phyloP scores from a whole-genome alignment of 1,140 invertebrate genomes.

The Drosophila leontia region DNA sequence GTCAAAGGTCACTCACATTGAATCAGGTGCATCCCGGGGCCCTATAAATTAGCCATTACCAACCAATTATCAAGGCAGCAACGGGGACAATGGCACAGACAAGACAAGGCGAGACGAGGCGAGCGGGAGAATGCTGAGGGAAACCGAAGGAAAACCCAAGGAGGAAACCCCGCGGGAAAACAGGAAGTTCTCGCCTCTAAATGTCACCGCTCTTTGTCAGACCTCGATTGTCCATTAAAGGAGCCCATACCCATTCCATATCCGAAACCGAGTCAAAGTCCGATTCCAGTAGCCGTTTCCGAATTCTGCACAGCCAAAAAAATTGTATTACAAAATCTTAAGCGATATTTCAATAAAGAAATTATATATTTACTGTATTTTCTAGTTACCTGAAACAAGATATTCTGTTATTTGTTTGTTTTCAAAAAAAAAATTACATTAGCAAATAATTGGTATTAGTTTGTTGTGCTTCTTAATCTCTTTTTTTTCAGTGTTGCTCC shows the following conservation, averaged over 20 bases:
- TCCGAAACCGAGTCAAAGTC: constrained; percentile 3
- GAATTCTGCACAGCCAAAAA: constrained; percentile 16
- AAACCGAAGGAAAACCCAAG: constrained; percentile 13
- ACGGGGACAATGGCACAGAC: background rate
- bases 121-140: constrained; percentile 20
- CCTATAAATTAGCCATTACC: constrained; percentile 75
- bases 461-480: no score
- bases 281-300: constrained; percentile 36
- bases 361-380: background rate
- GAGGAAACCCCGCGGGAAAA: constrained; percentile 24
- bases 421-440: background rate
- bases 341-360: background rate
- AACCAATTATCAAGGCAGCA: constrained; percentile 63
- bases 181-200: constrained; percentile 48
- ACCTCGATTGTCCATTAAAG: constrained; percentile 20
- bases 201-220: constrained; percentile 43
- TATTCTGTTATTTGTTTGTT: background rate
- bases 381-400: background rate
- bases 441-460: background rate
- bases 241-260: background rate
- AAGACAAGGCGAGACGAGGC: constrained; percentile 1
- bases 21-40: constrained; percentile 63
- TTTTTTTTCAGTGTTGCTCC: constrained; percentile 20
- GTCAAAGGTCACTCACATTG: constrained; percentile 65
- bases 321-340: background rate